Base-by-base conservation (phyloP, 2,888 invertebrate genomes). In the Ophraella communa region DNA sequence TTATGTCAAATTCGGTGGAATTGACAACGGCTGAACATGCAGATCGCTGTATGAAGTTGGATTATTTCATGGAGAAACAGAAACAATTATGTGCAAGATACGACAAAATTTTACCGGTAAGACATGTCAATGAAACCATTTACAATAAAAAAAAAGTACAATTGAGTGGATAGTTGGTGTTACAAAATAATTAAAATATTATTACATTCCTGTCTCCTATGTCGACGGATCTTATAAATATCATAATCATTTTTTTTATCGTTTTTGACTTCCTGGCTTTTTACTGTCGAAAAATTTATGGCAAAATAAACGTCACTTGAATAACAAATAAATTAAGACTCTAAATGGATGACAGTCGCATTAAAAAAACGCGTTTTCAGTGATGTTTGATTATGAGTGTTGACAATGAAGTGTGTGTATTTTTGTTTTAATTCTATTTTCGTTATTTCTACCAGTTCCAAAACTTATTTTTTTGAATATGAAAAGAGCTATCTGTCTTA, bases 61-160 rank as follows among this genome's bases (percentile, higher is more conserved):
- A 88, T 71, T 92, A 88, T 76, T 84, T 93, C 58, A 88, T 86
- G 11, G 90, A 91, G 66, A 85, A 87, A 73, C 93, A 93, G 81
- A 91, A 91, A 76, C 89, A 91, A 76, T 82, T 93, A 47, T 94
- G 93, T 78, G 84, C 87, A 65, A 85, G 88, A 61, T 89, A 89
- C 71, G 88, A 89, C 74, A 89, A 88, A 78, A 88, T 92, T 78
- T 85, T 93, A 70, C 86, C 87, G 80, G 90, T 90, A 80, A 81
- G 81, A 80, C 45, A n/a, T n/a, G n/a, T n/a, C n/a, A n/a, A n/a
- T n/a, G n/a, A n/a, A n/a, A n/a, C n/a, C n/a, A n/a, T n/a, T n/a
- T n/a, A n/a, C n/a, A n/a, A n/a, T n/a, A 21, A 47, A 53, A 47
- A 27, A 10, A 14, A 24, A 18, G 11, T 11, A 55, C 17, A 21